A percentile compares a stretch with the other conserved stretches of the same genome.
phyloP scores from a whole-genome alignment of 2,888 invertebrate genomes.

The Phortica okadai region DNA sequence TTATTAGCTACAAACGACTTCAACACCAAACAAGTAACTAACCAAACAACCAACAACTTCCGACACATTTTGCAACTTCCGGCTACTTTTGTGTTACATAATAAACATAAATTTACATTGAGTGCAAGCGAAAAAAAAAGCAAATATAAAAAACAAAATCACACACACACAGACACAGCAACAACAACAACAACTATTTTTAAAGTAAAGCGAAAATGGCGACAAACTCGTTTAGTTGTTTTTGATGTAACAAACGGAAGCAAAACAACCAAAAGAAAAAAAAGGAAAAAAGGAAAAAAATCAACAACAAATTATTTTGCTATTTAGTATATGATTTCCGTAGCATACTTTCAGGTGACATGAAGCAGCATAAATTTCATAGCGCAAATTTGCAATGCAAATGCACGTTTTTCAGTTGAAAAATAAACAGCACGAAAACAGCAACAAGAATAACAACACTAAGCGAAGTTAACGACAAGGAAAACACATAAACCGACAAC shows the following conservation, averaged over 20 bases:
- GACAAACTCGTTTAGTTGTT: background rate
- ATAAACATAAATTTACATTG: conserved; percentile 70
- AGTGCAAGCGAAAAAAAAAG: conserved; percentile 51
- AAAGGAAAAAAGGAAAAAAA: conserved; percentile 42
- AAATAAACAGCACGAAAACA: conserved; percentile 14
- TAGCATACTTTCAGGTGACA: conserved; percentile 59
- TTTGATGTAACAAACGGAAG: background rate
- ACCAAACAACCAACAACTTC: conserved; percentile 50
- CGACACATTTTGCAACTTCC: conserved; percentile 60
- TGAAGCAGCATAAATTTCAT: conserved; percentile 68
- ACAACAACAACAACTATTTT: background rate
- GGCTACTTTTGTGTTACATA: conserved; percentile 49
- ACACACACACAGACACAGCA: no score
- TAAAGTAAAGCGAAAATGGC: background rate
- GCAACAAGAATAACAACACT: background rate
- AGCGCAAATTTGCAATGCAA: conserved; percentile 67
- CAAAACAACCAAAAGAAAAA: conserved; percentile 23
- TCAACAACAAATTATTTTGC: conserved; percentile 64
- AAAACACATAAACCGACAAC: conserved; percentile 32
- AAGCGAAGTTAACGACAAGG: no score
- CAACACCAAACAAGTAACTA: background rate
- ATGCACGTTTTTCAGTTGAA: conserved; percentile 37
- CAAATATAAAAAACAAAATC: background rate
- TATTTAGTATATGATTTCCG: conserved; percentile 69
- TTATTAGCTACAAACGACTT: background rate